A percentile compares a stretch with the other conserved stretches of the same genome.
Evolutionary conservation across 23 tunicate genomes (phyloP).

Genomic region (Trididemnum nubilum): DNA sequence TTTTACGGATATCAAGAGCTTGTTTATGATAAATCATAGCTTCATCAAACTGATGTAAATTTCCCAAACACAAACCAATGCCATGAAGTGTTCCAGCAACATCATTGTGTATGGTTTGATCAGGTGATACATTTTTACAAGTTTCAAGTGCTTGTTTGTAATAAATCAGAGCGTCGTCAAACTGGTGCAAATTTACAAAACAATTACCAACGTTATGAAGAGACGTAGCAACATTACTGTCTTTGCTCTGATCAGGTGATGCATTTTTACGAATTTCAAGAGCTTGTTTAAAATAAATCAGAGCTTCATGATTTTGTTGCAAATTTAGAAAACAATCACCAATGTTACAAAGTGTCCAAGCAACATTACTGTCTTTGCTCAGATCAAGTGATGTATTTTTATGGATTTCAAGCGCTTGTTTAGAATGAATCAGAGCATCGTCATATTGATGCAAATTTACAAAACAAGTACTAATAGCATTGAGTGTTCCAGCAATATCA

Average conservation of each 20-base stretch:
- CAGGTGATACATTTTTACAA: background rate
- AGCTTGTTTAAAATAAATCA: background rate
- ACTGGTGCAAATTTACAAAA: background rate
- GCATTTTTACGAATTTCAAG: background rate
- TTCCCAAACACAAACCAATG: background rate
- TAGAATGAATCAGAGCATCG: background rate
- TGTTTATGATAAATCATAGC: background rate
- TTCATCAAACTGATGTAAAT: background rate
- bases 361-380: background rate
- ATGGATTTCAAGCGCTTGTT: background rate
- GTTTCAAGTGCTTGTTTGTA: background rate
- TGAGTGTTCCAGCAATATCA: background rate
- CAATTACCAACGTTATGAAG: background rate
- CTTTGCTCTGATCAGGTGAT: background rate
- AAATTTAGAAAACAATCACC: background rate
- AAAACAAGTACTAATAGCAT: background rate
- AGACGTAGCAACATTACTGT: background rate
- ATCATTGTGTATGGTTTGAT: no score
- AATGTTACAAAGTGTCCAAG: background rate
- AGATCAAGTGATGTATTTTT: background rate
- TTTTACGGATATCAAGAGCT: background rate
- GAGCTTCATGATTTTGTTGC: background rate
- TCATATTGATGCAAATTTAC: background rate
- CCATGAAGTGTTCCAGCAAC: background rate
- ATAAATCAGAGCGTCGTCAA: background rate